These are phyloP conservation scores for Syrrhaptes paradoxus DNA, from an alignment of 2,113 vertebrate species.

Conservation along the genomic window DNA sequence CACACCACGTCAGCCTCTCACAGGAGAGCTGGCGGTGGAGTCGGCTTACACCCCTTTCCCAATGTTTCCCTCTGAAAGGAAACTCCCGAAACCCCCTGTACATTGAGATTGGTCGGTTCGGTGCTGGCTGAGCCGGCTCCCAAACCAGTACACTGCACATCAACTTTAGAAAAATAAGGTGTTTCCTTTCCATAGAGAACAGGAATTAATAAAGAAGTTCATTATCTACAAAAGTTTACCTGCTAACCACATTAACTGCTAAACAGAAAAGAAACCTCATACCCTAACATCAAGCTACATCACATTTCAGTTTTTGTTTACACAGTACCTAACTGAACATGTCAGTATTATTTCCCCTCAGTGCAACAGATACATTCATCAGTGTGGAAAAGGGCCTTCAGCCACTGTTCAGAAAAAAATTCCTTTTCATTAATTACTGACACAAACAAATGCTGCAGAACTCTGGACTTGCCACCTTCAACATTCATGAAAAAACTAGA, in stretches of 20 bases:
- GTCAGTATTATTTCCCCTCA: neutral
- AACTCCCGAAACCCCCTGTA: too few relatives aligned
- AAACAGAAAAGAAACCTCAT: neutral
- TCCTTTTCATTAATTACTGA: neutral
- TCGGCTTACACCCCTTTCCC: too few relatives aligned
- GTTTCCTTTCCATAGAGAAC: neutral
- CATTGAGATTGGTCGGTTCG: too few relatives aligned
- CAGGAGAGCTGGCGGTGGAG: too few relatives aligned
- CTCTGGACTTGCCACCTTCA: neutral
- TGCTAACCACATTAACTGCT: neutral
- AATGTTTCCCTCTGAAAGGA: too few relatives aligned
- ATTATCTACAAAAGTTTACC: neutral
- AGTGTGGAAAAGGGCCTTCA: neutral
- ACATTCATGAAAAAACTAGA: neutral
- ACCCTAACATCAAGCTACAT: neutral
- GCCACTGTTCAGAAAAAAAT: neutral
- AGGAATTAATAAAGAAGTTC: neutral
- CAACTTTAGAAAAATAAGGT: neutral
- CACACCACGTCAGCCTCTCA: too few relatives aligned
- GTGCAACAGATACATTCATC: neutral
- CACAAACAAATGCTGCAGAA: neutral
- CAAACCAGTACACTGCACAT: neutral
- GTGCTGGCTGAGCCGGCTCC: too few relatives aligned
- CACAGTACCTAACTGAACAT: neutral
- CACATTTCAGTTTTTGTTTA: neutral